Conservation (phyloP, 1,140 invertebrate species). For the Myzus persicae region DNA sequence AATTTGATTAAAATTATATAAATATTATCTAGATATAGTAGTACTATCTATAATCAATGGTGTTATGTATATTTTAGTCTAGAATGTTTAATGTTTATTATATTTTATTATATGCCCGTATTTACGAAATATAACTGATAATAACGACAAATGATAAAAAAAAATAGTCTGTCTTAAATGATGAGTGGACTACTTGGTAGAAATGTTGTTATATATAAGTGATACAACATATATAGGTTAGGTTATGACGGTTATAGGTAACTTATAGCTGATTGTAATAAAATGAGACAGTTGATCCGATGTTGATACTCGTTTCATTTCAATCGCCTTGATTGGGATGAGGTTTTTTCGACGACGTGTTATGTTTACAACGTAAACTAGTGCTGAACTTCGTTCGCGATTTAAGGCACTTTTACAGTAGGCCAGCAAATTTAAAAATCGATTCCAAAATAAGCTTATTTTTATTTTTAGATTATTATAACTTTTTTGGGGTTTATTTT, state of each 20-base stretch:
- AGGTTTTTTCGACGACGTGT: background rate
- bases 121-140: background rate
- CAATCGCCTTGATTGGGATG: background rate
- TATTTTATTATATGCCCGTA: background rate
- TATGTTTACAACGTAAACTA: background rate
- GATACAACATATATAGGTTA: background rate
- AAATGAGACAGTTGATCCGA: background rate
- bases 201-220: background rate
- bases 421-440: background rate
- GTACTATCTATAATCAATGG: too few species aligned
- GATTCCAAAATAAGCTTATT: background rate
- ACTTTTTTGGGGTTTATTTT: background rate
- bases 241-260: background rate
- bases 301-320: background rate
- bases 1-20: background rate
- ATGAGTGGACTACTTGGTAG: background rate
- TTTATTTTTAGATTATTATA: background rate
- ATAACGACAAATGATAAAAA: background rate
- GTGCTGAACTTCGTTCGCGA: background rate
- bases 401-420: background rate
- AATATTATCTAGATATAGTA: too few species aligned
- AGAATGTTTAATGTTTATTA: background rate
- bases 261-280: background rate
- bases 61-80: too few species aligned
- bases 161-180: background rate